Evolutionary conservation across 23 tunicate species (phyloP), one percentile per base, ranked within the genome.

Genomic region (Clavelina lepadiformis): DNA sequence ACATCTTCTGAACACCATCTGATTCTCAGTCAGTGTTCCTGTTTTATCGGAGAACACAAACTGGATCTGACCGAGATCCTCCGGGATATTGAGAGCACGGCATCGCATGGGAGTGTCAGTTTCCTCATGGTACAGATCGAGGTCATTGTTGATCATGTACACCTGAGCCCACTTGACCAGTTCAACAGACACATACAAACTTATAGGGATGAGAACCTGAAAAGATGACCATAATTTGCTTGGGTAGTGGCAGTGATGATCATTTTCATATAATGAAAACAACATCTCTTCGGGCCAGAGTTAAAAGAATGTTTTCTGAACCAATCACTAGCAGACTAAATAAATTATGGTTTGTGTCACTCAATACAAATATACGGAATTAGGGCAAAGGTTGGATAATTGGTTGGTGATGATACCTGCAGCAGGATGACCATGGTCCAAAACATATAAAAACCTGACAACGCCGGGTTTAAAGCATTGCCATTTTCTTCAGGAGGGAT

Each of bases 371-470:
- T 41, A 15, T 41, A 41, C 49, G 49, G 49, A 41, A 41, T 15
- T 41, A 8, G 49, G 15, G 15, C 15, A 41, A 11, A 41, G 49
- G 49, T 15, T 15, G 49, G 11, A 41, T 41, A 11, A 8, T 41
- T 41, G 15, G 49, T 11, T 41, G 49, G 49, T 15, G 13, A 38
- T 4, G 38, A 0, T 44, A 89, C 97, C 75, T 94, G 99, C 25
- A 94, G 77, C 67, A 94, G 46, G 58, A 94, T 94, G 27, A 94
- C 88, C 99, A 94, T 94, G 28, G 95, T 86, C 99, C 94, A 81
- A 37, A 94, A 94, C 95, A 88, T 80, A 73, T 74, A 86, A 53
- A 94, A 86, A 11, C 95, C 95, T 31, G 98, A 79, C 3, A 85
- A 68, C 13, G 83, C 88, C 0, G 93, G 83, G 53, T 76, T 45